phyloP scores from a whole-genome alignment of 2,888 invertebrate species.

The Autographa gamma region DNA sequence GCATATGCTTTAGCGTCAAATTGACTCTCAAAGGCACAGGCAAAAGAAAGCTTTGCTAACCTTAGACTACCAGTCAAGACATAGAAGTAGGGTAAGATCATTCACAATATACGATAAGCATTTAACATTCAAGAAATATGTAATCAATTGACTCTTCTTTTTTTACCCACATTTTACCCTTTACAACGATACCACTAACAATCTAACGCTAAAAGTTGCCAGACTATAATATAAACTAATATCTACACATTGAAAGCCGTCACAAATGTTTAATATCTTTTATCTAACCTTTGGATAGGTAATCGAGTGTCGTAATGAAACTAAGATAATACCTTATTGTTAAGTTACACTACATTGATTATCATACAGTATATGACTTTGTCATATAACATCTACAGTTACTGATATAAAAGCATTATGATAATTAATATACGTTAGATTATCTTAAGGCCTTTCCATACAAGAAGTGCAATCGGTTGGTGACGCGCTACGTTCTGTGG shows the following conservation, averaged over 20 bases:
- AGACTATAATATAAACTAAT: slow-evolving; percentile 21
- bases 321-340: slow-evolving; percentile 12
- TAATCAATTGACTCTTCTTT: slow-evolving; percentile 40
- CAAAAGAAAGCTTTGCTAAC: slow-evolving; percentile 55
- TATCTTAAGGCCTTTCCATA: neutral
- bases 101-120: slow-evolving; percentile 8
- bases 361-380: slow-evolving; percentile 28
- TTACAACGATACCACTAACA: slow-evolving; percentile 13
- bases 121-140: slow-evolving; percentile 27
- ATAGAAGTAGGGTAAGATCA: slow-evolving; percentile 16
- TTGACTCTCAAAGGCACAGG: slow-evolving; percentile 67
- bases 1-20: slow-evolving; percentile 58
- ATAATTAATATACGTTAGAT: neutral
- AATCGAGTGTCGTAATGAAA: slow-evolving; percentile 21
- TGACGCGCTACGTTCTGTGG: neutral
- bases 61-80: slow-evolving; percentile 49
- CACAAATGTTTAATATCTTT: slow-evolving; percentile 12
- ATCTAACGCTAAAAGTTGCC: slow-evolving; percentile 18
- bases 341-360: slow-evolving; percentile 9
- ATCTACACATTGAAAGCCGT: slow-evolving; percentile 51
- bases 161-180: slow-evolving; percentile 16
- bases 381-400: slow-evolving; percentile 20
- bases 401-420: slow-evolving; percentile 6
- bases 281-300: slow-evolving; percentile 46
- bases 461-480: slow-evolving; percentile 1